phyloP scores from a whole-genome alignment of 2,113 vertebrate genomes.

The Tyrannus savana region DNA sequence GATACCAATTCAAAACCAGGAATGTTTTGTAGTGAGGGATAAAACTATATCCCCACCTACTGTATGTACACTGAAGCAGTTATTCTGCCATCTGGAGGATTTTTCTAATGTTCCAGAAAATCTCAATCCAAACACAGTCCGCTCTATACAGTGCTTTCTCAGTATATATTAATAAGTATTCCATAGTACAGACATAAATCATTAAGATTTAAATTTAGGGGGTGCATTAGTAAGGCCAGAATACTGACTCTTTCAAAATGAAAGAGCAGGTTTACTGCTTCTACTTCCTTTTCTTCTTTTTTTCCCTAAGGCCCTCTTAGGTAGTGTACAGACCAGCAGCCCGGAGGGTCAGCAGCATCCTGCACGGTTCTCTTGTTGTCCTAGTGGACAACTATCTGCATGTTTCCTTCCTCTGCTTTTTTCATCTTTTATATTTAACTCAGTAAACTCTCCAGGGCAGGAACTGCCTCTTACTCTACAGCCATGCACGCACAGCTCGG shows the following conservation, averaged over 20 bases:
- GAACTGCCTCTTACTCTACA: background rate
- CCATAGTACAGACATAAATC: background rate
- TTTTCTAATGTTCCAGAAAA: background rate
- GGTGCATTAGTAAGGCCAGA: background rate
- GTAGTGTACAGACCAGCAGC: background rate
- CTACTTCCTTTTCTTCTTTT: background rate
- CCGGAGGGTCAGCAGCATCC: background rate
- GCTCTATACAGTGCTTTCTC: background rate
- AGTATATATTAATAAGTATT: background rate
- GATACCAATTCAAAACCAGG: background rate
- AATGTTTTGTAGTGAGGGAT: background rate
- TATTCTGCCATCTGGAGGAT: slow-evolving; percentile 67
- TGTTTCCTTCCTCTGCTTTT: background rate
- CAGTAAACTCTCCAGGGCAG: background rate
- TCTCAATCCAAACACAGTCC: background rate
- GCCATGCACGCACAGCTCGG: background rate
- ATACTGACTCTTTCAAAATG: background rate
- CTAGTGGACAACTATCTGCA: background rate
- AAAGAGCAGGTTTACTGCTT: background rate
- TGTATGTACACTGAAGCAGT: background rate
- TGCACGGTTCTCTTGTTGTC: background rate
- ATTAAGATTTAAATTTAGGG: background rate
- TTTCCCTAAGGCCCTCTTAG: background rate
- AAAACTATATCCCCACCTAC: background rate
- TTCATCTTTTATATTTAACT: background rate